Evolutionary conservation across 1,140 invertebrate species (phyloP).

Genomic region (Neotoxoptera formosana): DNA sequence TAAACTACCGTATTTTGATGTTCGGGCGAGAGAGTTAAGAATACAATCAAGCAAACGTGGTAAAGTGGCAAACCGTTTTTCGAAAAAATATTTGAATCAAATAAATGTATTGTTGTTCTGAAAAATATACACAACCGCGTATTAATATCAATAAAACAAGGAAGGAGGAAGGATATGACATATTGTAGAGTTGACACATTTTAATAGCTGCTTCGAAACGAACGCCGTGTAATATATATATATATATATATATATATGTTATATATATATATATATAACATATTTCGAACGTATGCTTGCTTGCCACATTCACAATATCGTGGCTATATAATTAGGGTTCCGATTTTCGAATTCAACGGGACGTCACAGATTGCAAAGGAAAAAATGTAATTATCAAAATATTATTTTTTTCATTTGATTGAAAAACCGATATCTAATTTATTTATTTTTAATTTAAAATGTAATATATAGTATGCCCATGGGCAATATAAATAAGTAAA

Average conservation of each 20-base stretch:
- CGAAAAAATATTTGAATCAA: neutral
- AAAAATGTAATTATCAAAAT: neutral
- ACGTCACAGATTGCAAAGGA: neutral
- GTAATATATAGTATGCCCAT: neutral
- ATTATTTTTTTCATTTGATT: neutral
- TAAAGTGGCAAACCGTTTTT: too few species aligned
- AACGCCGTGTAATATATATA: neutral
- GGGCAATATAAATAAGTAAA: neutral
- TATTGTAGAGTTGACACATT: neutral
- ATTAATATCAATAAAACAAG: slow-evolving; percentile 15
- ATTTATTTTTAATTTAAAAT: neutral
- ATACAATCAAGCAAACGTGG: neutral
- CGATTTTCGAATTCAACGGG: neutral
- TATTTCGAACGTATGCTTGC: neutral
- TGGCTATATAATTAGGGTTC: neutral
- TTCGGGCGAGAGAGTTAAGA: neutral
- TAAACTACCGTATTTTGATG: neutral
- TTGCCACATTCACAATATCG: neutral
- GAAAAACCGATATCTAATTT: neutral
- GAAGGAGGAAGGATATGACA: neutral
- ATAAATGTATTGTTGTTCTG: neutral
- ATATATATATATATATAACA: neutral
- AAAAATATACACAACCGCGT: neutral
- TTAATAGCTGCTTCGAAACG: neutral
- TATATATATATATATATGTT: neutral